Conservation (phyloP, 2,797 vertebrate genomes). For the Acanthiza pusilla region DNA sequence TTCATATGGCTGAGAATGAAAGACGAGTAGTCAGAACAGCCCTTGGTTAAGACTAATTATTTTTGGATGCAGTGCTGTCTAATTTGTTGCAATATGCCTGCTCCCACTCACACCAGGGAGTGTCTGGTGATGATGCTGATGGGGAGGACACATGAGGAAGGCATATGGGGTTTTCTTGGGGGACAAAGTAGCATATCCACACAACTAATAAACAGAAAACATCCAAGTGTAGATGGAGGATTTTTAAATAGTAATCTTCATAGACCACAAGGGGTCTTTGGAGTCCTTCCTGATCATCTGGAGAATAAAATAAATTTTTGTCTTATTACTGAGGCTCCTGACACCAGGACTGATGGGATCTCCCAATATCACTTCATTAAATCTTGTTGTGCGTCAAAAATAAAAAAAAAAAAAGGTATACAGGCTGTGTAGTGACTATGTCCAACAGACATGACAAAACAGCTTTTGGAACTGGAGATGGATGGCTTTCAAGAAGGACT, state of each 20-base stretch:
- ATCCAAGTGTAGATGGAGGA: not conserved
- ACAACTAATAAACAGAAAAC: not conserved
- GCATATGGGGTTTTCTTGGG: not conserved
- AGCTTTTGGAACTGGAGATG: not conserved
- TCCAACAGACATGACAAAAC: not conserved
- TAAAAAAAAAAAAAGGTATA: not conserved
- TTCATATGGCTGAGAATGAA: not conserved
- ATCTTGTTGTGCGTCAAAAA: not conserved
- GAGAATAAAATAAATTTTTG: not conserved
- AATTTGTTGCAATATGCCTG: not conserved
- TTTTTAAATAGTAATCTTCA: not conserved
- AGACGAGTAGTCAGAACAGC: not conserved
- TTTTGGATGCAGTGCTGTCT: not conserved
- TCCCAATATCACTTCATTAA: not conserved
- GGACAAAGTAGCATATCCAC: not conserved
- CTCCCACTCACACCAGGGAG: not conserved
- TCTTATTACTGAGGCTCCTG: not conserved
- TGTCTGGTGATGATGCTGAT: not conserved
- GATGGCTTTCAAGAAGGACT: not conserved
- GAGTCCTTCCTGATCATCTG: not conserved
- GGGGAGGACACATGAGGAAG: not conserved
- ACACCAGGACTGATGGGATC: not conserved
- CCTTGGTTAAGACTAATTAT: not conserved
- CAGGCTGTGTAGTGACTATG: not conserved
- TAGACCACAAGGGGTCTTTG: not conserved